Conservation (phyloP, 2,888 invertebrate genomes). For the Melinaea marsaeus region DNA sequence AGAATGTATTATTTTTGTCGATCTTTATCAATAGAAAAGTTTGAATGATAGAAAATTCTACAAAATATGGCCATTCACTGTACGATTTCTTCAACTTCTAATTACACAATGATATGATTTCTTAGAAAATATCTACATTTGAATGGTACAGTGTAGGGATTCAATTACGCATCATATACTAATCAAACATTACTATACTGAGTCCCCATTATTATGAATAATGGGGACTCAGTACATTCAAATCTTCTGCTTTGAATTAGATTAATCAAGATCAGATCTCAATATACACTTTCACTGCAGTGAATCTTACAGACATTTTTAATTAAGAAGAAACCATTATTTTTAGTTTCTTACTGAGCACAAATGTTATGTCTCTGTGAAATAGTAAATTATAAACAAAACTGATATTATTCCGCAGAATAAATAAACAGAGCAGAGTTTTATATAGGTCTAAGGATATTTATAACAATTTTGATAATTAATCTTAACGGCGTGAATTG, state of each 20-base stretch:
- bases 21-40: too few relatives aligned
- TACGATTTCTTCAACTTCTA: slow-evolving; percentile 21
- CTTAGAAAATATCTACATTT: slow-evolving; percentile 11
- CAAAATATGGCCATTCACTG: slow-evolving; percentile 7
- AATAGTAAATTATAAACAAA: slow-evolving; percentile 55
- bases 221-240: not conserved
- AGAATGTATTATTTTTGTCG: too few relatives aligned
- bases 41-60: too few relatives aligned
- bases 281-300: slow-evolving; percentile 23
- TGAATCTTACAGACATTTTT: slow-evolving; percentile 19
- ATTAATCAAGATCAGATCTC: not conserved
- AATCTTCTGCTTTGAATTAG: not conserved
- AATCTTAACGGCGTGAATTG: too few relatives aligned
- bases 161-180: slow-evolving; percentile 2
- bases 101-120: slow-evolving; percentile 16
- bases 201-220: too few relatives aligned
- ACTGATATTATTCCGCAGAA: slow-evolving; percentile 49
- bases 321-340: slow-evolving; percentile 34
- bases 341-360: slow-evolving; percentile 40
- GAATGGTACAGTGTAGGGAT: not conserved
- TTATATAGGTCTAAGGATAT: too few relatives aligned
- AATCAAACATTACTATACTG: not conserved
- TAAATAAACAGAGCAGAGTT: slow-evolving; percentile 5
- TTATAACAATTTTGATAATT: too few relatives aligned
- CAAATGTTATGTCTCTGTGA: slow-evolving; percentile 19